phyloP scores from a whole-genome alignment of 2,113 vertebrate genomes.

The Porphyrio hochstetteri region DNA sequence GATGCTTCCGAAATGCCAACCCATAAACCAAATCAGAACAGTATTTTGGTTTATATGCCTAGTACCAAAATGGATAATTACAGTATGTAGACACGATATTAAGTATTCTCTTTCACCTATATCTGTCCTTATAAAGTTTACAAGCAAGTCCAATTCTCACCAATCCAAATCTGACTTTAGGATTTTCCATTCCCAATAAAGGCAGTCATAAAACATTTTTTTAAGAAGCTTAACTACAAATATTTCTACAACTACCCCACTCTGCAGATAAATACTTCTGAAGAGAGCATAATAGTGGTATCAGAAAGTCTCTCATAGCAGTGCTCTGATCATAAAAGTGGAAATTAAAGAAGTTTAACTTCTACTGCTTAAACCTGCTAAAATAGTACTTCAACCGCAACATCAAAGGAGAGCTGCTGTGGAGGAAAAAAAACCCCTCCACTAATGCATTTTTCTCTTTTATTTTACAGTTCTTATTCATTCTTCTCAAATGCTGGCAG shows the following conservation, averaged over 20 bases:
- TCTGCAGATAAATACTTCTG: not conserved
- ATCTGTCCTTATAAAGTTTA: not conserved
- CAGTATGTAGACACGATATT: not conserved
- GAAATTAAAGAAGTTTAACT: slow-evolving; percentile 57
- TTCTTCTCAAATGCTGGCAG: not conserved
- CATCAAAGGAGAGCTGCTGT: slow-evolving; percentile 29
- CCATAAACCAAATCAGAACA: not conserved
- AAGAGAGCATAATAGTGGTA: slow-evolving; percentile 5
- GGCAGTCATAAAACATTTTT: not conserved
- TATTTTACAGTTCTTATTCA: not conserved
- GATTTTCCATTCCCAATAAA: not conserved
- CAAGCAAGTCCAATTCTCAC: not conserved
- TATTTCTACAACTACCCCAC: not conserved
- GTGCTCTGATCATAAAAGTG: slow-evolving; percentile 39
- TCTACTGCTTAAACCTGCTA: slow-evolving; percentile 46
- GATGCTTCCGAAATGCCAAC: not conserved
- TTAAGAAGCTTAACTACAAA: not conserved
- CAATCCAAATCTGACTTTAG: not conserved
- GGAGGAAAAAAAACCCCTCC: not conserved
- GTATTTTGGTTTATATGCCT: not conserved
- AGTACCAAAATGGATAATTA: not conserved
- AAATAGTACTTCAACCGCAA: slow-evolving; percentile 34
- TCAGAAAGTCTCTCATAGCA: slow-evolving; percentile 26
- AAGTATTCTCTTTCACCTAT: not conserved
- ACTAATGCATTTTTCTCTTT: not conserved